Conservation (phyloP, 2,888 invertebrate species). For the Chloroclysta siterata region DNA sequence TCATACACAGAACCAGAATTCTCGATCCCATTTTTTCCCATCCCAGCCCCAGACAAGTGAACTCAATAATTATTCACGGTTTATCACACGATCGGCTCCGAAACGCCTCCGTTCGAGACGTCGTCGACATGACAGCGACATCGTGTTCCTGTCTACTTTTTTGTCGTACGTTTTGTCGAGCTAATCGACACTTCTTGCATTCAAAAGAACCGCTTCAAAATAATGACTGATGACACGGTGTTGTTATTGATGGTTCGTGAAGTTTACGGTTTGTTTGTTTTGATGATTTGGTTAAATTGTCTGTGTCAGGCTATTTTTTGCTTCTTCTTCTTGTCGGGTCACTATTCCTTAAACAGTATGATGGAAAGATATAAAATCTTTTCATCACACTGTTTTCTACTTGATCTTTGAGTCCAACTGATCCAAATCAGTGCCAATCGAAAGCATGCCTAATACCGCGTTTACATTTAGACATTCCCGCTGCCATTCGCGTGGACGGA, state of each 20-base stretch:
- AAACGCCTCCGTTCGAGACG: slow-evolving; percentile 55
- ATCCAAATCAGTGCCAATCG: no score
- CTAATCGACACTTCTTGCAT: slow-evolving; percentile 73
- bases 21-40: slow-evolving; percentile 19
- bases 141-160: slow-evolving; percentile 63
- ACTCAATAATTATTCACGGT: slow-evolving; percentile 68
- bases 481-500: no score
- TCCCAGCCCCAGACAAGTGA: slow-evolving; percentile 35
- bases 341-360: no score
- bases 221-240: slow-evolving; percentile 55
- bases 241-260: slow-evolving; percentile 59
- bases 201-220: slow-evolving; percentile 53
- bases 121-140: slow-evolving; percentile 72
- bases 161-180: slow-evolving; percentile 61
- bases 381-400: no score
- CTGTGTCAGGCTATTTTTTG: slow-evolving; percentile 5
- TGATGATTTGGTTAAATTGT: slow-evolving; percentile 35
- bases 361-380: no score
- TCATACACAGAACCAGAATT: neutral
- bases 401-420: no score
- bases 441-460: no score
- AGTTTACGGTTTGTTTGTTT: slow-evolving; percentile 47
- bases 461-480: no score
- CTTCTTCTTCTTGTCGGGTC: neutral
- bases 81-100: slow-evolving; percentile 67